A percentile compares a stretch with the other conserved stretches of the same genome.
phyloP scores from a whole-genome alignment of 2,797 vertebrate species.

The Eleutherodactylus coqui region DNA sequence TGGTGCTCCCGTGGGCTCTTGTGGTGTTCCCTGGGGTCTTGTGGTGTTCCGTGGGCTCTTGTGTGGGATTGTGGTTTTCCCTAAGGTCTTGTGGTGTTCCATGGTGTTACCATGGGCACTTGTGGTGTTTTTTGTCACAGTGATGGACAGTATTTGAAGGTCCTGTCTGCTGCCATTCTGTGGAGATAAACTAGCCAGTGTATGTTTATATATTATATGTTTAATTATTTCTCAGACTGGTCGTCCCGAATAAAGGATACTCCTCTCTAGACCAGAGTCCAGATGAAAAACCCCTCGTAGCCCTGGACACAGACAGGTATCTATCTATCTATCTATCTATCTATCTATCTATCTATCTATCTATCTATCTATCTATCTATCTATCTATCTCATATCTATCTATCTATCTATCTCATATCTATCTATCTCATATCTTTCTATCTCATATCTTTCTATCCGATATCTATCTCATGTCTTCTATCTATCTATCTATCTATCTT shows the following conservation, averaged over 20 bases:
- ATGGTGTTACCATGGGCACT: too few species aligned
- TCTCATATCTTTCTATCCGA: not conserved
- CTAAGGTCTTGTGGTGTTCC: too few species aligned
- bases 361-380: not conserved
- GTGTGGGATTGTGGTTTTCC: too few species aligned
- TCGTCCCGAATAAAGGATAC: slow-evolving; percentile 98
- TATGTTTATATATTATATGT: not conserved
- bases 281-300: slow-evolving; percentile 96
- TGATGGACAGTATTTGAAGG: too few species aligned
- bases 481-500: too few species aligned
- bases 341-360: not conserved
- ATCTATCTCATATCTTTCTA: not conserved
- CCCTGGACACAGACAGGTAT: slow-evolving; percentile 98
- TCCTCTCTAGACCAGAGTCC: slow-evolving; percentile 98
- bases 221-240: slow-evolving; percentile 81
- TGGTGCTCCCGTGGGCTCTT: too few species aligned
- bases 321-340: not conserved
- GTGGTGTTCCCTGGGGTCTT: too few species aligned
- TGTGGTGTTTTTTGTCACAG: too few species aligned
- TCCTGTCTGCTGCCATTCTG: too few species aligned
- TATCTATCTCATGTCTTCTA: too few species aligned
- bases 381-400: not conserved
- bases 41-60: too few species aligned
- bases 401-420: not conserved
- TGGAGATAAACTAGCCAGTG: too few species aligned